Conservation (phyloP, 30 jellyfish, hydroid and myxozoan genomes). For the Kudoa iwatai region DNA sequence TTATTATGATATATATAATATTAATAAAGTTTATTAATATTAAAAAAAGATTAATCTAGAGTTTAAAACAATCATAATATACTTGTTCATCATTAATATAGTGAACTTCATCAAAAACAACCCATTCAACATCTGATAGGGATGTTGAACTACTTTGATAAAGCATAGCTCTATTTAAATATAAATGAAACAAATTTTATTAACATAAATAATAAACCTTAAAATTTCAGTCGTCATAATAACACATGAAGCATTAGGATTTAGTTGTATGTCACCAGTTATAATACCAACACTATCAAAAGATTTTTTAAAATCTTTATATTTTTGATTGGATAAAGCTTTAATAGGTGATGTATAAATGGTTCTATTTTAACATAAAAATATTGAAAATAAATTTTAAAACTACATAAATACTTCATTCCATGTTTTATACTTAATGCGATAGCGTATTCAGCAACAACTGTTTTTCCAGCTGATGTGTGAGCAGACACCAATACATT, state of each 20-base stretch:
- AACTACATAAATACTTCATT: too few relatives aligned
- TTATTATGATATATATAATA: too few relatives aligned
- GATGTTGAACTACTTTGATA: conserved; percentile 44
- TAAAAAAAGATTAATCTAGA: too few relatives aligned
- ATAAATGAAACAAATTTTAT: not conserved
- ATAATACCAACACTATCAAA: conserved; percentile 52
- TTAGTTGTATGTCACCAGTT: conserved; percentile 88
- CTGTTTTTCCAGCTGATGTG: conserved; percentile 94
- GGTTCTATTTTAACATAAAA: too few relatives aligned
- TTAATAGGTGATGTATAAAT: conserved; percentile 77
- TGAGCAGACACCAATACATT: conserved; percentile 88
- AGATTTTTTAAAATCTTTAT: conserved; percentile 43
- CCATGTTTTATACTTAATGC: too few relatives aligned
- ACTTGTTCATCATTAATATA: conserved; percentile 66
- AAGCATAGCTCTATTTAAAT: conserved; percentile 49
- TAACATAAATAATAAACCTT: conserved; percentile 7
- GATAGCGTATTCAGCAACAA: conserved; percentile 92
- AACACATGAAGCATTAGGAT: conserved; percentile 36
- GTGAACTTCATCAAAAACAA: conserved; percentile 75
- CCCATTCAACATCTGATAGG: conserved; percentile 75
- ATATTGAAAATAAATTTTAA: too few relatives aligned
- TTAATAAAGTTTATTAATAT: too few relatives aligned
- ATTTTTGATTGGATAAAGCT: conserved; percentile 80
- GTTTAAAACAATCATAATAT: too few relatives aligned
- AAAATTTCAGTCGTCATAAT: conserved; percentile 85